Conservation (phyloP, 2,797 vertebrate species). For the Helicolenus hilgendorfi region DNA sequence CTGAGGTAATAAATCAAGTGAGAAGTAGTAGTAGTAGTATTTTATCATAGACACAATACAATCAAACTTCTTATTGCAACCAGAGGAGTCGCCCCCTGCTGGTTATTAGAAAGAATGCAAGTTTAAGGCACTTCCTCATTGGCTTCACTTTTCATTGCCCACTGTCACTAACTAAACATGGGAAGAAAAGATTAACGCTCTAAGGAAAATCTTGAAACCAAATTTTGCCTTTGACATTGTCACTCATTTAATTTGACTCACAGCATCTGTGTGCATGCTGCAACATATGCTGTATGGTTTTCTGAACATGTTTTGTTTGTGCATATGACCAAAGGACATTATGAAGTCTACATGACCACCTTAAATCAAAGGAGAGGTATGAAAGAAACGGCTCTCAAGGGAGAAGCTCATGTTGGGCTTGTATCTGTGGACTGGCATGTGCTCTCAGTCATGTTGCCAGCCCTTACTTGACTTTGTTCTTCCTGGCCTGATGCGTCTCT, state of each 20-base stretch:
- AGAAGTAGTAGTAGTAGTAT: too few species aligned
- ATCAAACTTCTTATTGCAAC: neutral
- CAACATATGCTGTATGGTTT: neutral
- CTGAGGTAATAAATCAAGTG: too few species aligned
- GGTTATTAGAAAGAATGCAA: neutral
- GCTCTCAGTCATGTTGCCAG: slow-evolving; percentile 3
- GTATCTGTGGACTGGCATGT: slow-evolving; percentile 1
- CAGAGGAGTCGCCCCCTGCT: neutral
- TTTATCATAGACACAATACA: neutral
- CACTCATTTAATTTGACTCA: neutral
- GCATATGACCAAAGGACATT: neutral
- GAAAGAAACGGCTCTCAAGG: neutral
- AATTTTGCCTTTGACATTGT: neutral
- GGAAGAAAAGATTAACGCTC: neutral
- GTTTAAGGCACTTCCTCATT: neutral
- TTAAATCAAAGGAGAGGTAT: neutral
- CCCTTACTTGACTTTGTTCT: slow-evolving; percentile 14
- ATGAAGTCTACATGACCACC: neutral
- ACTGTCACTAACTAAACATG: slow-evolving; percentile 1
- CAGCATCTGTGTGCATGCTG: neutral
- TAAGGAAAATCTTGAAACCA: neutral
- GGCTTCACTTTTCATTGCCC: neutral
- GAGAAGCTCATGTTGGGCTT: neutral
- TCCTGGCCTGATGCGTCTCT: slow-evolving; percentile 37
- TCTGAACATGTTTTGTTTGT: neutral